Conservation (phyloP, 2,888 invertebrate genomes). For the Synergus laeviventris region DNA sequence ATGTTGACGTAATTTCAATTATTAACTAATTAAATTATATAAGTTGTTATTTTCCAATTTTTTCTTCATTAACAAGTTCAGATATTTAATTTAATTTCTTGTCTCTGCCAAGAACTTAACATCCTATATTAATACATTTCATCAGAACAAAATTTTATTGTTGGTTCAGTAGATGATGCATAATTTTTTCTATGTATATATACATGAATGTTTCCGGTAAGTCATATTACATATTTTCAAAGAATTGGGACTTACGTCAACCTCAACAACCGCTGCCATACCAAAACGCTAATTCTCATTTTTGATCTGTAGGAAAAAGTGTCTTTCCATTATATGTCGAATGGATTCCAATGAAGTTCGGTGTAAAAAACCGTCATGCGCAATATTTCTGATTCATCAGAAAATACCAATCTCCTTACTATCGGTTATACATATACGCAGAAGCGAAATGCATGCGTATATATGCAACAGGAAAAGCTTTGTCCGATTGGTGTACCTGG, state of each 20-base stretch:
- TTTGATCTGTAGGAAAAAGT: background rate
- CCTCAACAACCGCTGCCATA: no score
- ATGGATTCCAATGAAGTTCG: background rate
- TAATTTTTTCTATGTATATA: background rate
- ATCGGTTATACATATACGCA: background rate
- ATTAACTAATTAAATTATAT: no score
- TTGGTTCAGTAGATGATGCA: no score
- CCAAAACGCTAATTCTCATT: background rate
- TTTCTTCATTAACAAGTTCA: no score
- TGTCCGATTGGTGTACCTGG: background rate
- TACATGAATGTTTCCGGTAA: conserved; percentile 45
- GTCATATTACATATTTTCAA: background rate
- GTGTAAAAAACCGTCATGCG: background rate
- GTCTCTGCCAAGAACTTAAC: background rate
- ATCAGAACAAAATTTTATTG: background rate
- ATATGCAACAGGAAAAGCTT: background rate
- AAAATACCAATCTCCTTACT: conserved; percentile 62
- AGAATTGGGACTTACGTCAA: background rate
- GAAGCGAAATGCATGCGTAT: background rate
- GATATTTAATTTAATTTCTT: no score
- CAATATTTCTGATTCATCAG: conserved; percentile 63
- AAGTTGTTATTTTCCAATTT: no score
- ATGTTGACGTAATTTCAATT: no score
- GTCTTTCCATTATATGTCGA: no score
- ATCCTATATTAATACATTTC: background rate